Evolutionary conservation across 2,888 invertebrate species (phyloP), one percentile per base, ranked within the genome.

Genomic region (Pelosia muscerda): DNA sequence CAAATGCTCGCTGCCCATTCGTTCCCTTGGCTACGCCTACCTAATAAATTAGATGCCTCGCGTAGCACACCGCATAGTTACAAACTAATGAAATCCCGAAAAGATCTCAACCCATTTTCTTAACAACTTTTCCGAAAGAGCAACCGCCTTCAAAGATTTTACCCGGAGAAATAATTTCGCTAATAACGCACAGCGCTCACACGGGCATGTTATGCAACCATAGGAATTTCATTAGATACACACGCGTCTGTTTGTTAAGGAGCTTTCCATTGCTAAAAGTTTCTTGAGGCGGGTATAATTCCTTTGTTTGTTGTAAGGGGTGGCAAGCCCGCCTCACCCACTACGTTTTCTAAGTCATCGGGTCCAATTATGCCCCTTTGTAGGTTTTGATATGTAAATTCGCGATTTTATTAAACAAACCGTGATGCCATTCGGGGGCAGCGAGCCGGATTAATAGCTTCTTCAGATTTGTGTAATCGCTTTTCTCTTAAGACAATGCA

Each of bases 311-410:
- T 93, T 92, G 89, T 89, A 81, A 86, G 90, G 91, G 93, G 92
- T 89, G 91, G 91, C 85, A 81, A 87, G 78, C 90, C 91, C 88
- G 83, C 84, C 84, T 90, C 92, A 86, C 92, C 94, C 92, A 88
- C 93, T 92, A 93, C 92, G 94, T 95, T 95, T 95, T 95, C 95
- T 95, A 95, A 95, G 94, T 95, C 94, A 95, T 95, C 95, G 94
- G 93, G 91, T 95, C 94, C 95, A 95, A 95, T 95, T 95, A 95
- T 95, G 94, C 94, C 93, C 95, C 95, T 95, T 95, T 95, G 95
- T 95, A 94, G 94, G 95, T 94, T 95, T 94, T 95, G 95, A 95
- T 95, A 95, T 95, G 95, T 95, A 95, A 95, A 95, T 95, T 93
- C 94, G 89, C 92, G 92, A 95, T 95, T 95, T 95, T 95, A 95